These are phyloP conservation scores for Caenorhabditis virilis DNA, from an alignment of 2,888 invertebrate species.

Conservation along the genomic window DNA sequence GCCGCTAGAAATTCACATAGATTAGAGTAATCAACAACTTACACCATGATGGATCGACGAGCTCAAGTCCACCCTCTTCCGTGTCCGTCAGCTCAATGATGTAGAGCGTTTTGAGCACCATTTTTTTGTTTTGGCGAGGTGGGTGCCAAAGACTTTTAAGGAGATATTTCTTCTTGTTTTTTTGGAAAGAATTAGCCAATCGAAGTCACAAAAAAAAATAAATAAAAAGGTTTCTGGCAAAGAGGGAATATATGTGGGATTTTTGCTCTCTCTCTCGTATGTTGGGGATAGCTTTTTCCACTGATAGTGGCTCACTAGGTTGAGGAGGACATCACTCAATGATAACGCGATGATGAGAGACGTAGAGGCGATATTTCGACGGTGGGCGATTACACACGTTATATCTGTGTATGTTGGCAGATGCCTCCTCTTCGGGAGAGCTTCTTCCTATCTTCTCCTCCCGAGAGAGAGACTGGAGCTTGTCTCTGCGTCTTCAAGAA, in stretches of 20 bases:
- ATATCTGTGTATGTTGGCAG: no score
- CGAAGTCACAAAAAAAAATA: no score
- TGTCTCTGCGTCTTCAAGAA: background rate
- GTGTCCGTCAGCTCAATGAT: slow-evolving; percentile 67
- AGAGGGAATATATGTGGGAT: background rate
- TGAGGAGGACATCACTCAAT: background rate
- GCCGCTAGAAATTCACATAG: slow-evolving; percentile 47
- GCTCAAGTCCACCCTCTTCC: slow-evolving; percentile 68
- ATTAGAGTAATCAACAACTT: slow-evolving; percentile 41
- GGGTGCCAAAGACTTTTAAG: no score
- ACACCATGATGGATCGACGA: slow-evolving; percentile 69
- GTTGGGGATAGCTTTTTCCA: no score
- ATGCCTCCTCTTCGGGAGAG: no score
- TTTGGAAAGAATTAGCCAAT: no score
- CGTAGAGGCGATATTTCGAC: slow-evolving; percentile 21
- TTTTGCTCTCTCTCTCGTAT: slow-evolving; percentile 5
- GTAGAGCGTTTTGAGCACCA: slow-evolving; percentile 65
- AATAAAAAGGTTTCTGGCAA: no score
- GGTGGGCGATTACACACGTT: slow-evolving; percentile 42
- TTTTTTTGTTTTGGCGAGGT: no score
- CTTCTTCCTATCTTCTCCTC: background rate
- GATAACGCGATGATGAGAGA: slow-evolving; percentile 23
- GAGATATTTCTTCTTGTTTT: no score
- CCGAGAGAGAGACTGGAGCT: slow-evolving; percentile 5
- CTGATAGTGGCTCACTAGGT: background rate